Conservation (phyloP, 2,113 vertebrate genomes). For the Megaceryle maxima region DNA sequence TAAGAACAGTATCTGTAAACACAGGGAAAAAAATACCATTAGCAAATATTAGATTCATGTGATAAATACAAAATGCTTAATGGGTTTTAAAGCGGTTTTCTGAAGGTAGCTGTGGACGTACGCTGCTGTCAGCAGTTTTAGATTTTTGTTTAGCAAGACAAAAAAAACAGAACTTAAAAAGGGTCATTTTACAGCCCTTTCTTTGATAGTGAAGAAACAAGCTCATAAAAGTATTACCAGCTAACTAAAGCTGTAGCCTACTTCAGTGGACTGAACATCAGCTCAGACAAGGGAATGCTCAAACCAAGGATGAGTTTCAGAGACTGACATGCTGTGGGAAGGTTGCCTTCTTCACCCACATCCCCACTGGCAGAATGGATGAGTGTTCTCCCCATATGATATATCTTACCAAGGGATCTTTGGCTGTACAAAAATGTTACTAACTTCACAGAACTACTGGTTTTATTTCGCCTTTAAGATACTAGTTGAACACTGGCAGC, state of each 20-base stretch:
- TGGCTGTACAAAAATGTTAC: background rate
- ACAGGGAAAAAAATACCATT: conserved; percentile 43
- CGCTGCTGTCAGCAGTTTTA: background rate
- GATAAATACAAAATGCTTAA: conserved; percentile 47
- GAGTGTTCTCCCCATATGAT: background rate
- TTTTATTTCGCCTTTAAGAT: background rate
- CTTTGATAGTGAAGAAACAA: background rate
- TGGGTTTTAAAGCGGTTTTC: conserved; percentile 19
- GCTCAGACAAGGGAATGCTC: background rate
- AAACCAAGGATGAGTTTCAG: background rate
- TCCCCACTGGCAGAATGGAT: background rate
- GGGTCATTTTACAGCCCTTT: background rate
- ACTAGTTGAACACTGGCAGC: background rate
- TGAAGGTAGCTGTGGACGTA: background rate
- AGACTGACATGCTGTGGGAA: background rate
- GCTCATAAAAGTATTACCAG: background rate
- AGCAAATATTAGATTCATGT: conserved; percentile 34
- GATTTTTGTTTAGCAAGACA: background rate
- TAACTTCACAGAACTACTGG: background rate
- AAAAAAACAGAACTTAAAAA: background rate
- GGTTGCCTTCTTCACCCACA: rapidly evolving
- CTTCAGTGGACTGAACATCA: background rate
- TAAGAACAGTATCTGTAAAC: conserved; percentile 46
- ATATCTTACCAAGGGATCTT: background rate
- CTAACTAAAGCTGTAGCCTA: background rate